Evolutionary conservation across 2,888 invertebrate genomes (phyloP), one percentile per base, ranked within the genome.

Genomic region (Argyra leucocephala): DNA sequence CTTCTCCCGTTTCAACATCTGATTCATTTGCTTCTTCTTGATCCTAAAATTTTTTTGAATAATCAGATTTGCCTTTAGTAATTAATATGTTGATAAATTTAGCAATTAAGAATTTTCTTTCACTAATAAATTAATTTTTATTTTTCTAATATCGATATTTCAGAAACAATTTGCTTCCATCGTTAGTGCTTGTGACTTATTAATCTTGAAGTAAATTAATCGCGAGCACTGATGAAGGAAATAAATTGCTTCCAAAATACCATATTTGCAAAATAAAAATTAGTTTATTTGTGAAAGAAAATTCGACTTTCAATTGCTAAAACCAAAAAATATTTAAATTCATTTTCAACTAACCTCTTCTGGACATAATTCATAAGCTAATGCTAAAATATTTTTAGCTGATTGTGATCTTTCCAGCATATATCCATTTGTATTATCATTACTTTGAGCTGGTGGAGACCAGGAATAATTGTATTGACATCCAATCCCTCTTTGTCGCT

Each of bases 401-500:
- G 95, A 96, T 76, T 91, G 93, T 70, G 96, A 96, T 70, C 96
- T 85, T 77, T 96, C 96, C 70, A 97, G 81, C 83, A 93, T 95
- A 79, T 92, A 96, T 64, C 96, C 95, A 76, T 93, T 96, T 48
- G 95, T 91, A 22, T 91, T 92, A 77, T 97, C 96, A 80, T 96
- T 96, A 65, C 95, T 95, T 72, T 93, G 93, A 23, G 93, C 90
- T 22, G 95, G 94, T 9, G 93, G 93, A 75, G 96, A 96, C 93
- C 95, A 96, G 69, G 92, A 91, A 78, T 94, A 95, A 64, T 90
- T 88, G 78, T 94, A 95, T 73, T 80, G 79, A 68, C 83, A 81
- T 48, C 83, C 82, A 12, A 83, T 83, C 57, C 84, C 84, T 69
- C 84, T 82, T 75, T 83, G 81, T 65, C 80, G 74, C 70, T 96